Base-by-base conservation (phyloP, 2,113 vertebrate species). In the Nibea coibor region DNA sequence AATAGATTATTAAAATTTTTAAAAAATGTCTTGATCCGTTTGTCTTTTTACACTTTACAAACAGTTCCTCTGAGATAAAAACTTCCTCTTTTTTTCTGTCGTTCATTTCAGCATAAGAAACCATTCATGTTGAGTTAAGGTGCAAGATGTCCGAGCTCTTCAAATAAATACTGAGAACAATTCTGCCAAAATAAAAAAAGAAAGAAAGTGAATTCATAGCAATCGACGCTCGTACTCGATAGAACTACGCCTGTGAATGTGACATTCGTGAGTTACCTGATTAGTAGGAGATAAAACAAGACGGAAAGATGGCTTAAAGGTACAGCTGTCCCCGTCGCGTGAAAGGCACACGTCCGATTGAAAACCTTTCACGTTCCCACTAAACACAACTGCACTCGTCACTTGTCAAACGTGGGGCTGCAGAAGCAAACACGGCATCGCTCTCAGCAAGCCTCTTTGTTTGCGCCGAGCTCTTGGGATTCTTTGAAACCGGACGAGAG, bases 41-140 rank as follows among this genome's bases (percentile, higher is more conserved):
- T 92, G 78, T 91, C 90, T 92, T 92, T 95, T 93, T 93, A 94
- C 91, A 94, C 84, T 93, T 94, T 90, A 95, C 91, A 90, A 94
- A 94, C 89, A 88, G 87, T 91, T 81, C 78, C 82, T 84, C 82
- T 85, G 75, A 87, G 89, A 85, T 89, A 77, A 83, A 93, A 90
- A 92, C 66, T 31, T 85, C 82, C 73, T 61, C 28, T 88, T 88
- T 87, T 65, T 87, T 78, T 75, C 72, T 76, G 64, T 87, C 39
- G n/a, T 70, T 86, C 42, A 31, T 82, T 75, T 89, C 78, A 83
- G 64, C 63, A 81, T 43, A 24, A 86, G 67, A 76, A 78, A 77
- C 72, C 72, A 20, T 71, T 68, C 24, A 69, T 24, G 68, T 82
- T 59, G 67, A 78, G 70, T 93, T 93, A 92, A 92, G 88, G 92